These are phyloP conservation scores for Acridotheres tristis DNA, from an alignment of 2,797 vertebrate species.

Conservation along the genomic window DNA sequence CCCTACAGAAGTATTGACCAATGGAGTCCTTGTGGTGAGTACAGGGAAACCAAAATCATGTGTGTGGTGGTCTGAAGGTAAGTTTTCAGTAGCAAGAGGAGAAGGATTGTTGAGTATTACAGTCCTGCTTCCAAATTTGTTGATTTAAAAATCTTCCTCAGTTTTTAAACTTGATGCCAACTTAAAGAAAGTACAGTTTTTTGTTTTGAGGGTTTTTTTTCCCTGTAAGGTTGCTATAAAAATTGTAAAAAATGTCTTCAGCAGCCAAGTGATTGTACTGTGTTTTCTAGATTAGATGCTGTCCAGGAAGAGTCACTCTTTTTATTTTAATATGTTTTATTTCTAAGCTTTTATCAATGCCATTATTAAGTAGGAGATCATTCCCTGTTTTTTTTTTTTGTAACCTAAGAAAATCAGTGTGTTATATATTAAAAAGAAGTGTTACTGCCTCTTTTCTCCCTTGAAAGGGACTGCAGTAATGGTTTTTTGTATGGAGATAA, in stretches of 20 bases:
- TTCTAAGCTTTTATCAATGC: not conserved
- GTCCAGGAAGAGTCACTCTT: not conserved
- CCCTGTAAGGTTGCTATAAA: not conserved
- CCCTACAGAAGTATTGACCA: constrained; percentile 75
- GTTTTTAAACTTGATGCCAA: not conserved
- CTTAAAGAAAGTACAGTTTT: not conserved
- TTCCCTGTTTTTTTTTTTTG: not conserved
- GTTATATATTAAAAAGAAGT: not conserved
- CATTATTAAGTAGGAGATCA: not conserved
- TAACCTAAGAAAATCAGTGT: not conserved
- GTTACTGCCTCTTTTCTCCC: not conserved
- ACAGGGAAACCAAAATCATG: not conserved
- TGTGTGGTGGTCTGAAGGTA: not conserved
- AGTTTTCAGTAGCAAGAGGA: not conserved
- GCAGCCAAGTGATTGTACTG: not conserved
- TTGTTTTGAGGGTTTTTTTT: not conserved
- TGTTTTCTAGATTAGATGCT: not conserved
- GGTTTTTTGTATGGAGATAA: not conserved
- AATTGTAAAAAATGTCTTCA: not conserved
- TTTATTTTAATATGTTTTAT: not conserved
- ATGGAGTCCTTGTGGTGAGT: constrained; percentile 82
- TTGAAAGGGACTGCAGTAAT: not conserved
- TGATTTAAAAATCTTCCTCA: not conserved
- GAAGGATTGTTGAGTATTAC: not conserved
- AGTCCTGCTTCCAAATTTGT: not conserved